A percentile compares a stretch with the other conserved stretches of the same genome.
Evolutionary conservation across 2,888 invertebrate genomes (phyloP).

Genomic region (Erebia ligea): DNA sequence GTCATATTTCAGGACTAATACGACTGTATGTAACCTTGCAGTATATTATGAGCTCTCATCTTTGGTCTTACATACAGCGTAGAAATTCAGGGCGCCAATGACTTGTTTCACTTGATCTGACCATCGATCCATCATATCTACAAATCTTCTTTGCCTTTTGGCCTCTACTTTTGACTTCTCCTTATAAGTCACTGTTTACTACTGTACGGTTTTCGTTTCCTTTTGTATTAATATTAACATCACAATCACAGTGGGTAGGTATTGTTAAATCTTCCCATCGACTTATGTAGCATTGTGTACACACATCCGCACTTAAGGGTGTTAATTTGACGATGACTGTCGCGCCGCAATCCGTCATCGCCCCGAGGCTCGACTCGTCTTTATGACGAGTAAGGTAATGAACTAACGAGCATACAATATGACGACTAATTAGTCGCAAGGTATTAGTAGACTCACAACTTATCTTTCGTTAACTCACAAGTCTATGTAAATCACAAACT

Average conservation of each 20-base stretch:
- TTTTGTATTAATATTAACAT: not conserved
- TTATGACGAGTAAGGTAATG: conserved; percentile 56
- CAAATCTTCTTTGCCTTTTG: not conserved
- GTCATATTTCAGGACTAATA: no score
- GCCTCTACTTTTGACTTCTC: not conserved
- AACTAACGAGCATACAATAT: conserved; percentile 13
- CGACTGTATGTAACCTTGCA: no score
- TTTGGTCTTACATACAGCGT: no score
- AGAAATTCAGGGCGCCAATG: no score
- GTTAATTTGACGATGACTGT: conserved; percentile 80
- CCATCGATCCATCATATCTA: no score
- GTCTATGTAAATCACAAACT: no score
- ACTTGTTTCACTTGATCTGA: no score
- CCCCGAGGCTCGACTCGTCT: conserved; percentile 64
- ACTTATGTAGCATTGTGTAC: conserved; percentile 53
- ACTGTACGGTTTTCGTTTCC: not conserved
- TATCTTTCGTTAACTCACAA: not conserved
- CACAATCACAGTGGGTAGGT: not conserved
- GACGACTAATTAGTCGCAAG: conserved; percentile 19
- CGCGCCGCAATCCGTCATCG: conserved; percentile 73
- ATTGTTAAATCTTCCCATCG: conserved; percentile 28
- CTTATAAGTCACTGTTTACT: not conserved
- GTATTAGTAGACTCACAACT: not conserved
- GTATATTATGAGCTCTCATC: no score
- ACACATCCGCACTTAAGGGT: conserved; percentile 78